phyloP scores from a whole-genome alignment of 2,113 vertebrate genomes.

The Egretta garzetta region DNA sequence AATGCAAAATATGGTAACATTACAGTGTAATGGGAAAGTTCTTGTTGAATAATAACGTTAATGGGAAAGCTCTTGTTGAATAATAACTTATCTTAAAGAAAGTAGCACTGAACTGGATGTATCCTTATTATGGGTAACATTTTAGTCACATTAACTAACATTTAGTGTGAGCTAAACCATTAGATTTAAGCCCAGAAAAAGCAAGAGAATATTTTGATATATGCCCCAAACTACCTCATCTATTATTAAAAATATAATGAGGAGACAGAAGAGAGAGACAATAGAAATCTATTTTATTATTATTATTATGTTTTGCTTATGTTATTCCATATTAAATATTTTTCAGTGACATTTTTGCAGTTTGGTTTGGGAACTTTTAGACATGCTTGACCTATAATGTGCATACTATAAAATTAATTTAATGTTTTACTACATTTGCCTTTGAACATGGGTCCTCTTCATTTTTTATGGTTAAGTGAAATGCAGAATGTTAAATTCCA shows the following conservation, averaged over 20 bases:
- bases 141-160: neutral
- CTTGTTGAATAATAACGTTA: neutral
- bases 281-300: conserved; percentile 1
- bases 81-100: neutral
- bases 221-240: neutral
- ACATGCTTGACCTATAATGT: conserved; percentile 43
- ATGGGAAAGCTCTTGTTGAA: neutral
- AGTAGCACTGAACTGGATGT: neutral
- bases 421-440: conserved; percentile 56
- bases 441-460: conserved; percentile 63
- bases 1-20: neutral
- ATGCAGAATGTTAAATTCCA: conserved; percentile 61
- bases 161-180: neutral
- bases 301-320: conserved; percentile 5
- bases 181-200: neutral
- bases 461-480: conserved; percentile 69
- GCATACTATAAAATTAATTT: conserved; percentile 64
- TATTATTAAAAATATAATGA: neutral
- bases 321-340: conserved; percentile 30
- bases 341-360: conserved; percentile 22
- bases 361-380: conserved; percentile 59
- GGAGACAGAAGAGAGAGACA: too few relatives aligned
- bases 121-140: neutral
- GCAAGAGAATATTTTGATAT: neutral
- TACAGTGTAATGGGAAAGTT: neutral